Evolutionary conservation across 1,140 invertebrate genomes (phyloP).

Genomic region (Papilio aristodemus): DNA sequence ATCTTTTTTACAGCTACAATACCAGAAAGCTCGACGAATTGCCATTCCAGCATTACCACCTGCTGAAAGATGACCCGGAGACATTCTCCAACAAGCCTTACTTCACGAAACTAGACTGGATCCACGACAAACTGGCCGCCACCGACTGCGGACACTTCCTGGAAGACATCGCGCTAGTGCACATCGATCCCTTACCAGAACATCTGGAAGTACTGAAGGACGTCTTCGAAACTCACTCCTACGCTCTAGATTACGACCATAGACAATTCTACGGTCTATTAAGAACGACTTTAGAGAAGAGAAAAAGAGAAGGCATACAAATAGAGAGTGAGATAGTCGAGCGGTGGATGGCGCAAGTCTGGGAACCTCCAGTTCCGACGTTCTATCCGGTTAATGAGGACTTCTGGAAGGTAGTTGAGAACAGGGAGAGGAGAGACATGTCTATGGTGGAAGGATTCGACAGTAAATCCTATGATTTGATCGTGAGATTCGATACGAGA

Average conservation of each 20-base stretch:
- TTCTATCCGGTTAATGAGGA: conserved; percentile 76
- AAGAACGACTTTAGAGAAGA: conserved; percentile 80
- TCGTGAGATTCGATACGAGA: conserved; percentile 81
- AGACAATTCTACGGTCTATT: conserved; percentile 87
- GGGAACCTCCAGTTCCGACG: conserved; percentile 79
- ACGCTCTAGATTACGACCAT: conserved; percentile 87
- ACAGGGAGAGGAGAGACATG: conserved; percentile 60
- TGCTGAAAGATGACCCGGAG: conserved; percentile 66
- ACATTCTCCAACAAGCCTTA: conserved; percentile 68
- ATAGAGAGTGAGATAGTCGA: conserved; percentile 65
- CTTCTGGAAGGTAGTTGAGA: conserved; percentile 64
- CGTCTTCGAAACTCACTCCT: conserved; percentile 84
- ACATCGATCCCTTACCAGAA: conserved; percentile 73
- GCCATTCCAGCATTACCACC: conserved; percentile 84
- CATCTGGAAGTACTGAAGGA: conserved; percentile 84
- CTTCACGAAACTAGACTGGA: conserved; percentile 86
- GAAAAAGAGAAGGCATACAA: conserved; percentile 57
- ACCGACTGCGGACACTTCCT: conserved; percentile 84
- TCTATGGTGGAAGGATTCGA: conserved; percentile 70
- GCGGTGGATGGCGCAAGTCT: conserved; percentile 69
- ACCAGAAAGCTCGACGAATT: conserved; percentile 91
- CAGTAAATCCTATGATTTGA: conserved; percentile 77
- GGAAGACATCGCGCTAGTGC: conserved; percentile 83
- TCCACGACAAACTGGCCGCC: conserved; percentile 87
- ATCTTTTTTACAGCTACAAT: conserved; percentile 83